phyloP scores from a whole-genome alignment of 1,140 invertebrate genomes.

The Drosophila setifemur region DNA sequence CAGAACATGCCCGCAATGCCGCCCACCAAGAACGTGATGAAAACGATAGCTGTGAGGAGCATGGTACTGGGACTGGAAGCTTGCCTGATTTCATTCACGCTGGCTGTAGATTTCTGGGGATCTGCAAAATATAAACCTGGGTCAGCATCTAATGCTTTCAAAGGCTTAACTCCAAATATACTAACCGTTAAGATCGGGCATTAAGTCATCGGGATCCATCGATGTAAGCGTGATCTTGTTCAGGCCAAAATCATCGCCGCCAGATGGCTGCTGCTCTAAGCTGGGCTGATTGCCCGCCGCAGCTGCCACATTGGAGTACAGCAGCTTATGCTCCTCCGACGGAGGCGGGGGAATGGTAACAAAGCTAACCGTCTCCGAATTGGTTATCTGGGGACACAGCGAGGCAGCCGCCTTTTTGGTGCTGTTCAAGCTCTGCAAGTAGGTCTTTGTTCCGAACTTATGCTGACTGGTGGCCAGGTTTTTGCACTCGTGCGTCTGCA shows the following conservation, averaged over 20 bases:
- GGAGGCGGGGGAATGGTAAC: constrained; percentile 61
- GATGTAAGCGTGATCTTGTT: constrained; percentile 74
- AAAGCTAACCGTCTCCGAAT: constrained; percentile 53
- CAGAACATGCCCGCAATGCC: constrained; percentile 43
- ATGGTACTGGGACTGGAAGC: constrained; percentile 24
- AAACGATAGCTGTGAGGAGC: constrained; percentile 11
- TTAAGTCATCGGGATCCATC: constrained; percentile 66
- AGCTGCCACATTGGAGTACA: constrained; percentile 62
- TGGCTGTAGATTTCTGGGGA: constrained; percentile 63
- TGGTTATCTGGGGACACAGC: constrained; percentile 70
- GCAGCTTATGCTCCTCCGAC: constrained; percentile 61
- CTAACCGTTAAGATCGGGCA: constrained; percentile 70
- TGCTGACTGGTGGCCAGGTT: constrained; percentile 87
- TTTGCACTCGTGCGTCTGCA: constrained; percentile 88
- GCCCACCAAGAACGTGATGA: constrained; percentile 53
- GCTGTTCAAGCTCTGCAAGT: constrained; percentile 89
- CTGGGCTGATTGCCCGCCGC: constrained; percentile 21
- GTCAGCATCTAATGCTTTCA: neutral
- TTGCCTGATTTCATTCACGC: constrained; percentile 54
- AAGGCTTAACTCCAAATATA: neutral
- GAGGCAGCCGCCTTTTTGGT: constrained; percentile 85
- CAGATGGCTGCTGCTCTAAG: constrained; percentile 48
- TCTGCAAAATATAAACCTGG: constrained; percentile 10
- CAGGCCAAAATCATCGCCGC: constrained; percentile 57
- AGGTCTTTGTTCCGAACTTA: constrained; percentile 85